Conservation (phyloP, 2,888 invertebrate genomes). For the Oeneis ivallda region DNA sequence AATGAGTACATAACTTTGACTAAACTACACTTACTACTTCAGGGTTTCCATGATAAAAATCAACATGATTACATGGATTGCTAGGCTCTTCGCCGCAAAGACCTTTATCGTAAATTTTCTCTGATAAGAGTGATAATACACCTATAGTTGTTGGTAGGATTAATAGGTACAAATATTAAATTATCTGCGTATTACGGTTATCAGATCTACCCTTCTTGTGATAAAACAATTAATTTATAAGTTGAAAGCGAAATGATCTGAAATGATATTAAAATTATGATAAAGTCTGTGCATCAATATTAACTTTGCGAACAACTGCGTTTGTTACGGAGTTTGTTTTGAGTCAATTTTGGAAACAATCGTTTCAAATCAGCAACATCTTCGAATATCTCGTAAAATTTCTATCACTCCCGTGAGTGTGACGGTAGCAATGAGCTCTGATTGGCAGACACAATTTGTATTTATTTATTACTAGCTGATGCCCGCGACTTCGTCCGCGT, state of each 20-base stretch:
- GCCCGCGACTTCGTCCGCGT: no score
- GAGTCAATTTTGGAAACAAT: no score
- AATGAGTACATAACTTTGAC: no score
- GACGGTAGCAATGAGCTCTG: no score
- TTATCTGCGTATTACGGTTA: slow-evolving; percentile 13
- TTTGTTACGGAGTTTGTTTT: no score
- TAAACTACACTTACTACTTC: not conserved
- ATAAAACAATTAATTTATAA: slow-evolving; percentile 1
- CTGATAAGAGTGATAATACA: slow-evolving; percentile 14
- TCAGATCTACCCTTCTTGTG: not conserved
- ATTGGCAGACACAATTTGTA: no score
- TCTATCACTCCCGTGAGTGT: no score
- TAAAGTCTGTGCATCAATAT: not conserved
- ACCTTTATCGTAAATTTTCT: slow-evolving; percentile 20
- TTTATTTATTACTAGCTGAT: no score
- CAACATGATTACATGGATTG: slow-evolving; percentile 18
- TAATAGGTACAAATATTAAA: slow-evolving; percentile 19
- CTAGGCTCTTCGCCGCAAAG: slow-evolving; percentile 24
- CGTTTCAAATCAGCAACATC: no score
- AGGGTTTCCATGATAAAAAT: slow-evolving; percentile 17
- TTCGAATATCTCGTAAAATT: no score
- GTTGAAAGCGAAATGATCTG: not conserved
- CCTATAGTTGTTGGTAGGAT: slow-evolving; percentile 2
- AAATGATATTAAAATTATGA: slow-evolving; percentile 1
- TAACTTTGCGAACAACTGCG: no score